Evolutionary conservation across 2,888 invertebrate species (phyloP).

Genomic region (Boloria selene): DNA sequence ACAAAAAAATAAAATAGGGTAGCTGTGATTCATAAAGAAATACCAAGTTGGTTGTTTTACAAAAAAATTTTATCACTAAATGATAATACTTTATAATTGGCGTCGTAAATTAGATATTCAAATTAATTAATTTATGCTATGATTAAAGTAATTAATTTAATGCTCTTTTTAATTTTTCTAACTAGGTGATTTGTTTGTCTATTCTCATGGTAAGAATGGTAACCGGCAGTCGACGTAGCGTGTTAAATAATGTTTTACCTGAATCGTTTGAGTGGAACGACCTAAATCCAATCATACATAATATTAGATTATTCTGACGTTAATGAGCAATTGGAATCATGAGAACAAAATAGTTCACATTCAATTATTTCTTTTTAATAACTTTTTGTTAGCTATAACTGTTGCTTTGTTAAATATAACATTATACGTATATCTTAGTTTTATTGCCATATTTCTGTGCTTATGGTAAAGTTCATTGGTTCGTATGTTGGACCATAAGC

Average conservation of each 20-base stretch:
- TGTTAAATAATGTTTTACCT: constrained; percentile 44
- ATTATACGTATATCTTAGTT: not conserved
- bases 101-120: not conserved
- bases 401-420: constrained; percentile 4
- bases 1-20: no score
- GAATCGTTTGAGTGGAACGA: constrained; percentile 43
- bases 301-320: constrained; percentile 40
- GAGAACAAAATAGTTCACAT: constrained; percentile 41
- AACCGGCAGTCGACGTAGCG: constrained; percentile 38
- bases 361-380: constrained; percentile 28
- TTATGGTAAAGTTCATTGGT: no score
- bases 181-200: not conserved
- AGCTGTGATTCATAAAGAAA: no score
- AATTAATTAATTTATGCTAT: not conserved
- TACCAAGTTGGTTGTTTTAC: no score
- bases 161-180: not conserved
- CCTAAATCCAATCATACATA: constrained; percentile 47
- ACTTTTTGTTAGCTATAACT: constrained; percentile 17
- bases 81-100: not conserved
- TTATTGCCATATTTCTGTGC: no score
- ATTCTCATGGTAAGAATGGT: constrained; percentile 12
- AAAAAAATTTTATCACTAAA: no score
- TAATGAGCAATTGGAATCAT: constrained; percentile 43
- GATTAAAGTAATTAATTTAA: not conserved
- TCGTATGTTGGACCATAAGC: no score